A percentile compares a stretch with the other conserved stretches of the same genome.
These are phyloP conservation scores for Cryptosula pallasiana DNA, from an alignment of 2,888 invertebrate genomes.

Conservation along the genomic window DNA sequence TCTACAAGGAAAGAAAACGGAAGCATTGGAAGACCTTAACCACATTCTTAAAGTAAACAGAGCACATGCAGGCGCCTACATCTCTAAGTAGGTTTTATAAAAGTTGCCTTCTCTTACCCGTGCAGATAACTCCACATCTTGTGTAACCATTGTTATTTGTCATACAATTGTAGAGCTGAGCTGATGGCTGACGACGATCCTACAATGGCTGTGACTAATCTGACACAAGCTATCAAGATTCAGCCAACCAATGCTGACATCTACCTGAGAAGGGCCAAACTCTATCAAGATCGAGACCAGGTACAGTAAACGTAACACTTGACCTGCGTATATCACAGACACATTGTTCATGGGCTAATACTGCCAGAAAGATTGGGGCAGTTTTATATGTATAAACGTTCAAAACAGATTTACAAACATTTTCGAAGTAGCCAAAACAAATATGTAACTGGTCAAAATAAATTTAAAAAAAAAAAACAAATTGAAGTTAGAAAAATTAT, in stretches of 20 bases:
- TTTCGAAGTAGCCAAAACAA: no score
- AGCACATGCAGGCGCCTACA: constrained; percentile 46
- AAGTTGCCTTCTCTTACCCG: not conserved
- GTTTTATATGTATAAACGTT: no score
- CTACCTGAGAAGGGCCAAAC: constrained; percentile 15
- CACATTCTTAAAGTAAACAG: constrained; percentile 47
- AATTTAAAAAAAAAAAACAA: no score
- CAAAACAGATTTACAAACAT: no score
- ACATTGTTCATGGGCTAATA: no score
- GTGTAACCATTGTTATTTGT: no score
- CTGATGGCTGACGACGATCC: constrained; percentile 41
- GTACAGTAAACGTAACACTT: no score
- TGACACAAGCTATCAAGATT: constrained; percentile 48
- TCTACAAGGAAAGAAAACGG: constrained; percentile 44
- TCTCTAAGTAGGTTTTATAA: constrained; percentile 42
- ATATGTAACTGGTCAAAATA: no score
- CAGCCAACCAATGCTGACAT: constrained; percentile 46
- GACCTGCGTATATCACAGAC: no score
- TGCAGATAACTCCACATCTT: no score
- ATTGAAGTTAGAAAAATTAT: no score
- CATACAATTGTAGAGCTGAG: constrained; percentile 39
- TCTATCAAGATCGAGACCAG: constrained; percentile 12
- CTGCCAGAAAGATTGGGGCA: no score
- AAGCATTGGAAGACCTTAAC: constrained; percentile 50
- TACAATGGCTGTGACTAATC: constrained; percentile 51